Percentiles rank a stretch among this genome's conserved stretches.
Conservation (phyloP, 2,113 vertebrate genomes). For the Dromiciops gliroides region DNA sequence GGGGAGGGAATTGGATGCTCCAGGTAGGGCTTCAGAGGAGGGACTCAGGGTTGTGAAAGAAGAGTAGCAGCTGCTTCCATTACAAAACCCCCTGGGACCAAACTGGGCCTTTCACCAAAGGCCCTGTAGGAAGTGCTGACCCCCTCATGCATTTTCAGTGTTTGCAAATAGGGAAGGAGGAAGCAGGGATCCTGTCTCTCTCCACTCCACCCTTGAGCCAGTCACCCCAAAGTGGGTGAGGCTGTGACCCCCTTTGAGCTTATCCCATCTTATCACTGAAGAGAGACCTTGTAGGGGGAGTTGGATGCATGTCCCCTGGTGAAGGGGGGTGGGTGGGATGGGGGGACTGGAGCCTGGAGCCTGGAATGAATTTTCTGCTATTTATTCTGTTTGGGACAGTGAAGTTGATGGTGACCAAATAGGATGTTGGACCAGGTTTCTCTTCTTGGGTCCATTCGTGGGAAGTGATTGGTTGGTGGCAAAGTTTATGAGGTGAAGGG, state of each 20-base stretch:
- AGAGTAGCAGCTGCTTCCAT: not conserved
- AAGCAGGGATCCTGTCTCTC: not conserved
- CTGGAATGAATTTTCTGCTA: not conserved
- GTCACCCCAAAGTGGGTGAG: not conserved
- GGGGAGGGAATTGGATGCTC: not conserved
- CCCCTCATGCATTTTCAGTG: not conserved
- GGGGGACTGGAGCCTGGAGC: too few species aligned
- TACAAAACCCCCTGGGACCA: not conserved
- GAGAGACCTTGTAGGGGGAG: not conserved
- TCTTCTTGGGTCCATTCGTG: not conserved
- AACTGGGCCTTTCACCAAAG: not conserved
- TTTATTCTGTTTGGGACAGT: not conserved
- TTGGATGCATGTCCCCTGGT: not conserved
- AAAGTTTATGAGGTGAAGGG: accelerated
- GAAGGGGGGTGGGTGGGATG: too few species aligned
- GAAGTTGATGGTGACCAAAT: too few species aligned
- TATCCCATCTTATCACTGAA: not conserved
- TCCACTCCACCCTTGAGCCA: too few species aligned
- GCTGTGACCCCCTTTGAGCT: not conserved
- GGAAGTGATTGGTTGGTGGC: not conserved
- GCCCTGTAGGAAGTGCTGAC: not conserved
- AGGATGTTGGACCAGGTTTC: not conserved
- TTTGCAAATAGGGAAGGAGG: not conserved
- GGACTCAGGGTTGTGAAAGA: not conserved
- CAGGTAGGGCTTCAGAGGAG: not conserved